phyloP scores from a whole-genome alignment of 2,888 invertebrate species.

The Drosophila merina region DNA sequence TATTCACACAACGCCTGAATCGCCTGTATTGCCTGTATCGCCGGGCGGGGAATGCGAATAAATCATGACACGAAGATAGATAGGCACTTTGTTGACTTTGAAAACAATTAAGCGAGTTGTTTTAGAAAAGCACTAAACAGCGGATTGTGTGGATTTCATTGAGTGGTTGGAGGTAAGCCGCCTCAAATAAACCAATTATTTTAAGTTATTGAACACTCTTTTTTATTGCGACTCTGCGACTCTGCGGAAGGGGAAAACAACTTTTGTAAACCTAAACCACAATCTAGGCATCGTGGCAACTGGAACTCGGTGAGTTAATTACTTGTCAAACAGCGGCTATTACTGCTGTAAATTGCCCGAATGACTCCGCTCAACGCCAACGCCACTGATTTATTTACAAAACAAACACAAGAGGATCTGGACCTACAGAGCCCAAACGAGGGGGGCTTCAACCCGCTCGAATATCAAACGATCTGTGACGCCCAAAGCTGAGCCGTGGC shows the following conservation, averaged over 20 bases:
- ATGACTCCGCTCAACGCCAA: constrained; percentile 56
- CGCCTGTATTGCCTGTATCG: constrained; percentile 1
- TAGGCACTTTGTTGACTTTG: background rate
- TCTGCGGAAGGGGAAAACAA: background rate
- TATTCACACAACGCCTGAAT: constrained; percentile 50
- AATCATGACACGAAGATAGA: constrained; percentile 20
- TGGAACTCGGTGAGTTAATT: constrained; percentile 64
- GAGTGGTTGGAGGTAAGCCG: background rate
- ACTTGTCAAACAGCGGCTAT: constrained; percentile 72
- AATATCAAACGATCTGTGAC: constrained; percentile 75
- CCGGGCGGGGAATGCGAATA: constrained; percentile 26
- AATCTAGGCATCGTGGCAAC: constrained; percentile 17
- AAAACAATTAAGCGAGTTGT: constrained; percentile 2
- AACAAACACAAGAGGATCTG: constrained; percentile 56
- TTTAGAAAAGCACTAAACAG: background rate
- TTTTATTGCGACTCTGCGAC: background rate
- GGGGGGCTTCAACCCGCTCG: constrained; percentile 37
- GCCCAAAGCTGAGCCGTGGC: constrained; percentile 58
- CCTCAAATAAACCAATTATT: constrained; percentile 1
- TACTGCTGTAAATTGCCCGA: constrained; percentile 73
- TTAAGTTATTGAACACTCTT: background rate
- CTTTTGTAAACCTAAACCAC: constrained; percentile 20
- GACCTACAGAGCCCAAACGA: background rate
- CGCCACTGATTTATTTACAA: constrained; percentile 71
- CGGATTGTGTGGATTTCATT: background rate